A percentile compares a stretch with the other conserved stretches of the same genome.
These are phyloP conservation scores for Acyrthosiphon pisum DNA, from an alignment of 1,140 invertebrate species.

Conservation along the genomic window DNA sequence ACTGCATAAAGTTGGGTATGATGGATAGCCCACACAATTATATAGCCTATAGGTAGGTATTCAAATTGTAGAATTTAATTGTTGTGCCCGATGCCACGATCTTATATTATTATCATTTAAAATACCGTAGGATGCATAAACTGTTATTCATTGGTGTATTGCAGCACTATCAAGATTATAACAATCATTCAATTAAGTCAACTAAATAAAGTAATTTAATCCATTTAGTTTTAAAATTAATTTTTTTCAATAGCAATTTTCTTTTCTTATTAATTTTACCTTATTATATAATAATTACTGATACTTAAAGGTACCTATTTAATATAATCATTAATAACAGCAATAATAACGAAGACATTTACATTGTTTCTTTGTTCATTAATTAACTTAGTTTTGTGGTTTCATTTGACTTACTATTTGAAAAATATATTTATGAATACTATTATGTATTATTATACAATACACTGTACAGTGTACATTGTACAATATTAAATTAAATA, in stretches of 20 bases:
- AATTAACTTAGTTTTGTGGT: not conserved
- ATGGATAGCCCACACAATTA: not conserved
- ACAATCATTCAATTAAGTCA: not conserved
- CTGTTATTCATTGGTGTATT: conserved; percentile 15
- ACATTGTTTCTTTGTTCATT: not conserved
- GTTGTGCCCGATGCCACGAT: not conserved
- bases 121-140: conserved; percentile 19
- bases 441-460: not conserved
- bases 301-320: not conserved
- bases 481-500: not conserved
- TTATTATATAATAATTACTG: conserved; percentile 15
- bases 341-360: not conserved
- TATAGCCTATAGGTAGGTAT: not conserved
- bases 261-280: not conserved
- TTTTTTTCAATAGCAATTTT: not conserved
- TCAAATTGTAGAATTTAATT: not conserved
- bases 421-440: not conserved
- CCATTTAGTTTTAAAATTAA: not conserved
- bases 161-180: not conserved
- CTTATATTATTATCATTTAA: not conserved
- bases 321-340: not conserved
- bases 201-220: not conserved
- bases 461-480: not conserved
- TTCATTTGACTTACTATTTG: not conserved
- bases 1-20: not conserved